Evolutionary conservation across 2,888 invertebrate species (phyloP).

Genomic region (Ophonus ardosiacus): DNA sequence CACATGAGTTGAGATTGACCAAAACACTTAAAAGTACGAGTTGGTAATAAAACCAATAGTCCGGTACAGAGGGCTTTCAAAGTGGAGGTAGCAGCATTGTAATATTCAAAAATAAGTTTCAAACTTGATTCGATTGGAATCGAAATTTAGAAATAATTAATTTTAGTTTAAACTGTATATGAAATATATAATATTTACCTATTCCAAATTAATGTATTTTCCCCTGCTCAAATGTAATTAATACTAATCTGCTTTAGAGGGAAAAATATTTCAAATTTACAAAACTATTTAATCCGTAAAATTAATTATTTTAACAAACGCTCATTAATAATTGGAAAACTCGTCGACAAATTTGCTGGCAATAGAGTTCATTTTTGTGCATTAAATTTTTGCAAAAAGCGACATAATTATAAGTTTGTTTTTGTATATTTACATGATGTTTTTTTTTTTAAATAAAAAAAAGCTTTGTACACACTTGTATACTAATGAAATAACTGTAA

Average conservation of each 20-base stretch:
- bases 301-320: constrained; percentile 1
- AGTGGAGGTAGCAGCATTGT: too few species aligned
- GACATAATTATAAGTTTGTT: constrained; percentile 6
- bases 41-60: too few species aligned
- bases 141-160: too few species aligned
- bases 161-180: not conserved
- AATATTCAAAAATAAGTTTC: too few species aligned
- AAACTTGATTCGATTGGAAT: too few species aligned
- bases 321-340: not conserved
- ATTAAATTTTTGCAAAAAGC: not conserved
- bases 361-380: not conserved
- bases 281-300: not conserved
- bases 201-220: not conserved
- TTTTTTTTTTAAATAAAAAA: too few species aligned
- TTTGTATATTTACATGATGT: constrained; percentile 25
- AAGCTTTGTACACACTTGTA: not conserved
- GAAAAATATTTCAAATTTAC: not conserved
- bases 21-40: too few species aligned
- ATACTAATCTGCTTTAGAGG: not conserved
- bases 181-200: not conserved
- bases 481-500: constrained; percentile 14
- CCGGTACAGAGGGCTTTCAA: too few species aligned
- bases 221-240: not conserved
- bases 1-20: too few species aligned
- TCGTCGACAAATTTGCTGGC: not conserved